Percentiles rank a stretch among this genome's conserved stretches.
These are phyloP conservation scores for Acleris emargana DNA, from an alignment of 2,888 invertebrate species.

Conservation along the genomic window DNA sequence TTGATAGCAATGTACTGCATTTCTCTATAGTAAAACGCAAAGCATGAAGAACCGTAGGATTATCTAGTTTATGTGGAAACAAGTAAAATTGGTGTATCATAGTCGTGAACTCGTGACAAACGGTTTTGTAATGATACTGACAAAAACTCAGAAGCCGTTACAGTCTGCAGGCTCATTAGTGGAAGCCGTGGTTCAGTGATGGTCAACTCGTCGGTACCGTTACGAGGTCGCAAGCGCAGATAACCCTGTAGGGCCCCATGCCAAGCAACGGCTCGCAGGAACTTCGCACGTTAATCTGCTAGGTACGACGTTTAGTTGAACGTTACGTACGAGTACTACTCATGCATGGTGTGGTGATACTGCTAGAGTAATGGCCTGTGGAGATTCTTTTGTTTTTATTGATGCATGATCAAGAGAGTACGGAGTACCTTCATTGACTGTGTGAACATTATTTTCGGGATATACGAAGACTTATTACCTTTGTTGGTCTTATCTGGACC, in stretches of 20 bases:
- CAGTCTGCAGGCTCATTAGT: slow-evolving; percentile 26
- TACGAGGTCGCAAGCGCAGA: slow-evolving; percentile 41
- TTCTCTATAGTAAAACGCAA: no score
- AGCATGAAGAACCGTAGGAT: no score
- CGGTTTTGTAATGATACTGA: background rate
- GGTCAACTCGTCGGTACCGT: slow-evolving; percentile 39
- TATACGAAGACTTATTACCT: background rate
- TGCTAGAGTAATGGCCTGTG: no score
- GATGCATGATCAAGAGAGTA: background rate
- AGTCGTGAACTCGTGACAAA: background rate
- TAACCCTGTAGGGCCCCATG: slow-evolving; percentile 45
- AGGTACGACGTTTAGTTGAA: slow-evolving; percentile 17
- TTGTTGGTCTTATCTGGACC: slow-evolving; percentile 20
- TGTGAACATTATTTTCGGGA: no score
- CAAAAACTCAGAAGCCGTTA: slow-evolving; percentile 6
- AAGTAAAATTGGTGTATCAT: no score
- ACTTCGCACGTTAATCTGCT: slow-evolving; percentile 28
- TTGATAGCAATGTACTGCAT: no score
- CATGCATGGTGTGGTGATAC: no score
- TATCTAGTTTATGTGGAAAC: no score
- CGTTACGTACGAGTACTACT: no score
- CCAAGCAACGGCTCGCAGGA: slow-evolving; percentile 35
- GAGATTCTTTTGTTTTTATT: background rate
- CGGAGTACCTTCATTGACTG: background rate
- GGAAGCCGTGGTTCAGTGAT: slow-evolving; percentile 33